Conservation (phyloP, 2,797 vertebrate species). For the Macropus fuliginosus region DNA sequence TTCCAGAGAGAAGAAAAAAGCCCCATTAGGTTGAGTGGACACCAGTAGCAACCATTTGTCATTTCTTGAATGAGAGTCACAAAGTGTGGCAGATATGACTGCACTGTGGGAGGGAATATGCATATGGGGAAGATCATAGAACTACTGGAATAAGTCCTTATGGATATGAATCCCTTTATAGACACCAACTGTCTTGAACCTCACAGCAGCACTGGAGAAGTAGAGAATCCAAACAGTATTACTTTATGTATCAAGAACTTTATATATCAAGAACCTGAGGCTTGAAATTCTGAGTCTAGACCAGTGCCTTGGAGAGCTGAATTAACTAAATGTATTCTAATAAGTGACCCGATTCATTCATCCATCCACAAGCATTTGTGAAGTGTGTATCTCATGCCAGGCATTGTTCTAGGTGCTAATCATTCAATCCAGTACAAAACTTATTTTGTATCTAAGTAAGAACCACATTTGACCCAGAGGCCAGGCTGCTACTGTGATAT, state of each 20-base stretch:
- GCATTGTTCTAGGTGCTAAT: not conserved
- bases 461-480: not conserved
- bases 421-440: not conserved
- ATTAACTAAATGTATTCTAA: not conserved
- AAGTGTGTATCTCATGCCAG: not conserved
- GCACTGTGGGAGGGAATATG: not conserved
- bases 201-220: not conserved
- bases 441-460: not conserved
- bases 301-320: not conserved
- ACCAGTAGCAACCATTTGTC: not conserved
- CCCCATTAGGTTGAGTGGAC: not conserved
- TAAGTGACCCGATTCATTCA: not conserved
- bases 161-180: not conserved
- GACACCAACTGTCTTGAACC: not conserved
- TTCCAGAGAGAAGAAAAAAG: not conserved
- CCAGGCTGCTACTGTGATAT: not conserved
- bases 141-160: too few species aligned
- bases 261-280: not conserved
- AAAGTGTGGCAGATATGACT: rapidly evolving
- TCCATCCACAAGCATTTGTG: not conserved
- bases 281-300: not conserved
- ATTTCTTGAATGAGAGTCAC: not conserved
- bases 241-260: not conserved
- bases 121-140: not conserved
- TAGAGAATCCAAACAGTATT: not conserved